Conservation (phyloP, 2,113 vertebrate genomes). For the Blennius ocellaris region DNA sequence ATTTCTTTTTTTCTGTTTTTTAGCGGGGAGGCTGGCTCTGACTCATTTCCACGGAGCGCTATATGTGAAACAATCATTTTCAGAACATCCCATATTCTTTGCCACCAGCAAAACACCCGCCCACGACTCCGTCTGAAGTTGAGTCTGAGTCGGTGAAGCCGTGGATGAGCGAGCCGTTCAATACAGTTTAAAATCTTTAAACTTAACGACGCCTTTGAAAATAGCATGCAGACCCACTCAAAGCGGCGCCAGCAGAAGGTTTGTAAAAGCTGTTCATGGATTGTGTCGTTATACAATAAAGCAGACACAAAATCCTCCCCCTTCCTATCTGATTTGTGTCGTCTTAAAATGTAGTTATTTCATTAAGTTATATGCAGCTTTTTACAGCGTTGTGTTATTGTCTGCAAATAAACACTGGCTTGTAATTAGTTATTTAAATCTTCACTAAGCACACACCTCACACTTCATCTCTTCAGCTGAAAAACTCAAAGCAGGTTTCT, state of each 20-base stretch:
- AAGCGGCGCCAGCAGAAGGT: constrained; percentile 22
- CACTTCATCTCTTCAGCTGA: neutral
- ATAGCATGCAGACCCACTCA: neutral
- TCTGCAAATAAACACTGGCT: neutral
- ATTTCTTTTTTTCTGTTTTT: neutral
- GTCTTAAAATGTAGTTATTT: constrained; percentile 16
- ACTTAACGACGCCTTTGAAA: constrained; percentile 19
- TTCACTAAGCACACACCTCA: neutral
- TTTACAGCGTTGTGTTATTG: no score
- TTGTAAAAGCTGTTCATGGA: constrained; percentile 4
- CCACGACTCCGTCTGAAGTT: constrained; percentile 43
- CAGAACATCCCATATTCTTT: constrained; percentile 30
- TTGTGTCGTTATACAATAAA: neutral
- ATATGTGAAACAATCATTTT: constrained; percentile 27
- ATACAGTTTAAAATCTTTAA: constrained; percentile 47
- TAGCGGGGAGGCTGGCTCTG: neutral
- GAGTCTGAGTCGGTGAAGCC: constrained; percentile 33
- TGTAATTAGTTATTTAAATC: neutral
- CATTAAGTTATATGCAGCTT: neutral
- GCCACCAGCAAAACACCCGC: constrained; percentile 42
- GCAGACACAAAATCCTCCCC: neutral
- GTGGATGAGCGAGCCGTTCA: constrained; percentile 37
- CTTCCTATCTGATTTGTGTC: neutral
- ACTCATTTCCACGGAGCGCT: constrained; percentile 26
- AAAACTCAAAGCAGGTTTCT: constrained; percentile 4